Conservation (phyloP, 2,888 invertebrate genomes). For the Masnerella sp. region DNA sequence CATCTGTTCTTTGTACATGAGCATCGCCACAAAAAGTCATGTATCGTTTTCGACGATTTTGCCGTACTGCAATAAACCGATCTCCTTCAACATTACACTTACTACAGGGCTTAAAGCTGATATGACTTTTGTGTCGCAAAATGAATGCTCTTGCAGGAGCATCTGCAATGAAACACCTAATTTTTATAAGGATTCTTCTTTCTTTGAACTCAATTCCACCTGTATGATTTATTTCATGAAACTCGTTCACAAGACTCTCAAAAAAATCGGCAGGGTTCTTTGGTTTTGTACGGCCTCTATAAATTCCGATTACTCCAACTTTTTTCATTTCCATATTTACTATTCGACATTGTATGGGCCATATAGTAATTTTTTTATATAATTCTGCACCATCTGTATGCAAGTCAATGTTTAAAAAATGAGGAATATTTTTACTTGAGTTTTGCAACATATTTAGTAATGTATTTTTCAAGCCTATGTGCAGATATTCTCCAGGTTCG, state of each 20-base stretch:
- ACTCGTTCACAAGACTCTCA: background rate
- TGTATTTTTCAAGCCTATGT: background rate
- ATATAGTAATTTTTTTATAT: slow-evolving; percentile 1
- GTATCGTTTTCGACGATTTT: background rate
- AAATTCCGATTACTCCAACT: slow-evolving; percentile 1
- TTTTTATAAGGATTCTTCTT: background rate
- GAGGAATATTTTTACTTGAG: background rate
- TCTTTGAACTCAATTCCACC: background rate
- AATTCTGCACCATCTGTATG: slow-evolving; percentile 5
- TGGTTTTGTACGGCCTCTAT: background rate
- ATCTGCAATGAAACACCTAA: background rate
- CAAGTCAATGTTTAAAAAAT: background rate
- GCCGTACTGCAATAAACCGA: background rate
- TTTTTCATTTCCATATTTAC: background rate
- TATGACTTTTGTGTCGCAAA: slow-evolving; percentile 4
- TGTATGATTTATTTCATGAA: background rate
- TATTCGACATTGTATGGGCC: slow-evolving; percentile 6
- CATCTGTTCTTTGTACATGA: background rate
- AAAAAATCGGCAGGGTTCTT: background rate
- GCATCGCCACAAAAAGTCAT: background rate
- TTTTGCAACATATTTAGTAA: background rate
- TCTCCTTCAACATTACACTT: background rate
- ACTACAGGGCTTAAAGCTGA: background rate
- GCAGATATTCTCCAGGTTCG: slow-evolving; percentile 7
- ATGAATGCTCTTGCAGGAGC: slow-evolving; percentile 4